Evolutionary conservation across 2,113 vertebrate genomes (phyloP).

Genomic region (Notarius lentiginosus): DNA sequence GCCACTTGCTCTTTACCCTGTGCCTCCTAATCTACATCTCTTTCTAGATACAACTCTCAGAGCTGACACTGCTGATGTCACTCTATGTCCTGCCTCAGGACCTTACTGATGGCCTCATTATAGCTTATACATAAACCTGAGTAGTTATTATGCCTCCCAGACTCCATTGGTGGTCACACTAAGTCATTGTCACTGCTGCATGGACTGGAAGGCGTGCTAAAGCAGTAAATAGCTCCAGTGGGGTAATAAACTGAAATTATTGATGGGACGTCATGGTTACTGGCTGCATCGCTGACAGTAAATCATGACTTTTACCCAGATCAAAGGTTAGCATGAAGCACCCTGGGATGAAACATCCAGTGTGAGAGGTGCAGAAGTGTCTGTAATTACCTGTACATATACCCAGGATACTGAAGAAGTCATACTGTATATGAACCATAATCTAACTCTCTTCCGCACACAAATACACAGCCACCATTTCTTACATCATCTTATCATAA

Average conservation of each 20-base stretch:
- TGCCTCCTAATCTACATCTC: conserved; percentile 13
- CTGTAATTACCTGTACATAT: conserved; percentile 15
- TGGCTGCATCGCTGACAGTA: conserved; percentile 2
- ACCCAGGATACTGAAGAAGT: neutral
- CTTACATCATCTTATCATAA: conserved; percentile 16
- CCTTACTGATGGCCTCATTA: conserved; percentile 41
- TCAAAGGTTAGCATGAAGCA: conserved; percentile 26
- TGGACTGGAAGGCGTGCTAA: neutral
- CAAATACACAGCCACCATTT: neutral
- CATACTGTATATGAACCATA: neutral
- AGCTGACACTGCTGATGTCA: conserved; percentile 22
- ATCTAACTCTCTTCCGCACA: neutral
- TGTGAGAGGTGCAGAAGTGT: neutral
- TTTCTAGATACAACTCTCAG: conserved; percentile 32
- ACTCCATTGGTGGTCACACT: neutral
- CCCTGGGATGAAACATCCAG: neutral
- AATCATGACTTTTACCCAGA: conserved; percentile 28
- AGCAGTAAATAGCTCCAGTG: neutral
- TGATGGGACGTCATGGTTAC: neutral
- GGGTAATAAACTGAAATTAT: conserved; percentile 22
- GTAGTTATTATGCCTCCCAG: conserved; percentile 28
- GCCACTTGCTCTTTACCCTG: conserved; percentile 29
- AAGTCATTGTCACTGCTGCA: neutral
- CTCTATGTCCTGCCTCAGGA: neutral
- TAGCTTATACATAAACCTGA: conserved; percentile 12